phyloP scores from a whole-genome alignment of 2,797 vertebrate species.

The Acridotheres tristis region DNA sequence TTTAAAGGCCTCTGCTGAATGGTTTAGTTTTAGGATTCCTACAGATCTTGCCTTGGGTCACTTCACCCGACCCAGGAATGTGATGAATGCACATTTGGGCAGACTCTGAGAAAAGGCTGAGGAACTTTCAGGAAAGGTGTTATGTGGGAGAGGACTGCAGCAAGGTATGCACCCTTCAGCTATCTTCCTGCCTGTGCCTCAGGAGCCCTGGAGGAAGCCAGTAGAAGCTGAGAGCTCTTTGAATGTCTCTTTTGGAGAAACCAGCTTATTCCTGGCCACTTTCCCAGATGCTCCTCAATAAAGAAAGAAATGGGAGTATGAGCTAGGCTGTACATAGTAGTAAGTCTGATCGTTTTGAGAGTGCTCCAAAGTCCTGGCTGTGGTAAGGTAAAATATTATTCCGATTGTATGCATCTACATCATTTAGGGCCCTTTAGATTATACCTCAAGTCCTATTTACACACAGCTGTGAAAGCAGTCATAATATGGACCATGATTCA shows the following conservation, averaged over 20 bases:
- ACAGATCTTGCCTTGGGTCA: background rate
- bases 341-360: background rate
- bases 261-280: slow-evolving; percentile 5
- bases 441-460: background rate
- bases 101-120: background rate
- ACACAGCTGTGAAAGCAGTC: background rate
- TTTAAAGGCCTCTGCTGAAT: background rate
- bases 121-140: background rate
- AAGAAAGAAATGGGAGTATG: background rate
- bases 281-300: slow-evolving; percentile 14
- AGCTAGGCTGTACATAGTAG: background rate
- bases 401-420: background rate
- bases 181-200: background rate
- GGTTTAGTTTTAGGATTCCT: background rate
- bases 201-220: background rate
- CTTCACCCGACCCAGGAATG: background rate
- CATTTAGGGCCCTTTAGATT: background rate
- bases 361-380: background rate
- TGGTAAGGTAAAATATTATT: background rate
- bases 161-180: background rate
- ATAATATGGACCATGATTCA: background rate
- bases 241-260: slow-evolving; percentile 26
- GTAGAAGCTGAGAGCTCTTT: background rate
- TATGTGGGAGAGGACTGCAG: background rate
- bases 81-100: background rate